Evolutionary conservation across 2,888 invertebrate species (phyloP), one percentile per base, ranked within the genome.

Genomic region (Dasypogon diadema): DNA sequence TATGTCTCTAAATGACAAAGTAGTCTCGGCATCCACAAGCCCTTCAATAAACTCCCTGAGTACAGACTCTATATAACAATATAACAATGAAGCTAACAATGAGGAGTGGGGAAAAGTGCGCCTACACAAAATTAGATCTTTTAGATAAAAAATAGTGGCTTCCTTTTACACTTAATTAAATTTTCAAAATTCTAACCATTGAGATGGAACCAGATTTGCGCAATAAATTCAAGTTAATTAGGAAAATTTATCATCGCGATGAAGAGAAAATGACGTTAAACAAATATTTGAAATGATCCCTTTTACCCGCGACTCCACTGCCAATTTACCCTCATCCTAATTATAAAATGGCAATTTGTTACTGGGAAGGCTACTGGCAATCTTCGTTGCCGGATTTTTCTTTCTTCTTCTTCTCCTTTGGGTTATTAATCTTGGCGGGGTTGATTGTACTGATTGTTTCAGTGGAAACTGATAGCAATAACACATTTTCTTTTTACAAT

Each of bases 181-280:
- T 60, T 60, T 60, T 2, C 10, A 37, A 60, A 60, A 60, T 12
- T 60, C 60, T 21, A n/a, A 8, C 14, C 18, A 60, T 60, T 60
- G 18, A 18, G 37, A 60, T 42, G 34, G 37, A 26, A 14, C 21
- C 5, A 42, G 21, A 60, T 60, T 37, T 37, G 8, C 12, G 63
- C 63, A 73, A 76, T 76, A 73, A 76, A 76, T 76, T 76, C 58
- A 63, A 72, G 63, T 76, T 76, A 76, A 76, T 76, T 76, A 76
- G 63, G 76, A 55, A 73, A 76, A 76, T 76, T 76, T 73, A 76
- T 76, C 76, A 70, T 56, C 26, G n/a, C n/a, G 6, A 14, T 30
- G 46, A 70, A 70, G 26, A n/a, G 60, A 60, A 60, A 60, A 60
- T 60, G 60, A 60, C 60, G 42, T 37, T 8, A n/a, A 21, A 60